Percentiles rank a stretch among this genome's conserved stretches.
phyloP scores from a whole-genome alignment of 2,888 invertebrate genomes.

The Aphidoletes aphidimyza region DNA sequence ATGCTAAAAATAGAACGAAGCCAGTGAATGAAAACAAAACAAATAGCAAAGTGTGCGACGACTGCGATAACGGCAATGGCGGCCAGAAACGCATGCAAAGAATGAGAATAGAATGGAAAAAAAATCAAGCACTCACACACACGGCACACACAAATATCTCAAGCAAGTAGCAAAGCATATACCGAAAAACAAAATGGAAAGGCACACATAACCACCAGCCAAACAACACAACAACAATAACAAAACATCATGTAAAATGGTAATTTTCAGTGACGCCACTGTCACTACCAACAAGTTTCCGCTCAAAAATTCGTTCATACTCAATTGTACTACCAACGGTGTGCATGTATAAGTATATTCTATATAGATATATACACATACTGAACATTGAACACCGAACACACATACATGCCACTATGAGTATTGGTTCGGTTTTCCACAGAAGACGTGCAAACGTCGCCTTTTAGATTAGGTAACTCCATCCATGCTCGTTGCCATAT shows the following conservation, averaged over 20 bases:
- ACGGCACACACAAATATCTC: no score
- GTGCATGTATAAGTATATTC: background rate
- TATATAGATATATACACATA: no score
- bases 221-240: background rate
- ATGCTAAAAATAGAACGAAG: constrained; percentile 49
- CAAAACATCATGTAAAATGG: background rate
- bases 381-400: no score
- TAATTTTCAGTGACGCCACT: constrained; percentile 38
- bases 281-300: constrained; percentile 34
- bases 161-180: background rate
- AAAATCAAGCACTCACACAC: no score
- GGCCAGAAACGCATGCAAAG: background rate
- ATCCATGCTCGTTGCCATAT: background rate
- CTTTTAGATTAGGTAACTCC: background rate
- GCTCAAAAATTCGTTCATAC: background rate
- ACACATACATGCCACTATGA: background rate
- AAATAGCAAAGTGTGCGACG: constrained; percentile 7
- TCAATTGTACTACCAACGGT: background rate
- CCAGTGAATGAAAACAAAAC: constrained; percentile 49
- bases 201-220: background rate
- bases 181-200: background rate
- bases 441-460: background rate
- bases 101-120: background rate
- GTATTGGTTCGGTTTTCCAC: background rate
- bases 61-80: constrained; percentile 35